phyloP scores from a whole-genome alignment of 2,888 invertebrate species.

The Linnaemya tessellans region DNA sequence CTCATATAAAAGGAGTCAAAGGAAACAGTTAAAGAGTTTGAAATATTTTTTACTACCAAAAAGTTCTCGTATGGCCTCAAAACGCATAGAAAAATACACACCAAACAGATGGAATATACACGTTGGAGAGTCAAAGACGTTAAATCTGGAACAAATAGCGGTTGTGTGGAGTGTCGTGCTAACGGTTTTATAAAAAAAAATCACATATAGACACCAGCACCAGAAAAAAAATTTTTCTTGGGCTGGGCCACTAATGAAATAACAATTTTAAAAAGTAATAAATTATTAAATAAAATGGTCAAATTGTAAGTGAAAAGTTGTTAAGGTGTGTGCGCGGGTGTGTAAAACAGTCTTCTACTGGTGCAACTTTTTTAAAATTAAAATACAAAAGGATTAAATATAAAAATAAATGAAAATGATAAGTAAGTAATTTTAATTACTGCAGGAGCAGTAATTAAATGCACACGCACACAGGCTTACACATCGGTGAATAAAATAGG shows the following conservation, averaged over 20 bases:
- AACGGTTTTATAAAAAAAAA: constrained; percentile 48
- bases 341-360: too few species aligned
- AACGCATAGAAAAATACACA: constrained; percentile 32
- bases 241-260: constrained; percentile 72
- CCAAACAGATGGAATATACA: constrained; percentile 63
- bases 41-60: constrained; percentile 26
- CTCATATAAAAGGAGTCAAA: constrained; percentile 7
- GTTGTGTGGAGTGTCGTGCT: constrained; percentile 16
- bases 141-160: constrained; percentile 20
- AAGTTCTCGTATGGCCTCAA: constrained; percentile 5
- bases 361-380: background rate
- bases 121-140: constrained; percentile 55
- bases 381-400: constrained; percentile 12
- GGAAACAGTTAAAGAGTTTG: constrained; percentile 22
- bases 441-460: background rate
- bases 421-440: constrained; percentile 33
- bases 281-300: constrained; percentile 37
- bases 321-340: background rate
- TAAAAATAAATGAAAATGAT: constrained; percentile 8
- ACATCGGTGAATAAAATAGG: background rate
- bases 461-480: too few species aligned
- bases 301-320: constrained; percentile 17
- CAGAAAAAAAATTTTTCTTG: constrained; percentile 68
- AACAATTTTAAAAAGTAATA: constrained; percentile 18
- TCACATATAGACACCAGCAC: constrained; percentile 45